Conservation (phyloP, 1,140 invertebrate genomes). For the Drosophila saltans region DNA sequence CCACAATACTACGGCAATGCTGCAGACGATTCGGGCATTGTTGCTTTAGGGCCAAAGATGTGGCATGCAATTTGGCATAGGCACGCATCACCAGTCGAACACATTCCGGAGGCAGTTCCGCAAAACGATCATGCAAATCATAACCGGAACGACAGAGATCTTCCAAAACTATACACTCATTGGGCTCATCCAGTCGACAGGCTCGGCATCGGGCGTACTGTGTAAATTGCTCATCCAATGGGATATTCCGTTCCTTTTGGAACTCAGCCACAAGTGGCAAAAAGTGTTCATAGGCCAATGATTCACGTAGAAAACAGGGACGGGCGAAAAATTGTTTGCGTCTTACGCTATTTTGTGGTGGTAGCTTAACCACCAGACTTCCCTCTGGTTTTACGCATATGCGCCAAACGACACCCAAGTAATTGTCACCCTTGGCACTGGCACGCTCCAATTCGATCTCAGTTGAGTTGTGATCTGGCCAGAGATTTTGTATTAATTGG, state of each 20-base stretch:
- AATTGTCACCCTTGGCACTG: constrained; percentile 81
- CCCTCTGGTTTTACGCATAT: constrained; percentile 30
- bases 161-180: constrained; percentile 85
- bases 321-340: constrained; percentile 73
- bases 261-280: constrained; percentile 77
- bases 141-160: constrained; percentile 84
- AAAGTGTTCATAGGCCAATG: constrained; percentile 73
- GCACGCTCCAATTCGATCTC: constrained; percentile 50
- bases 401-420: constrained; percentile 77
- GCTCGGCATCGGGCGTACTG: constrained; percentile 82
- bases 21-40: constrained; percentile 55
- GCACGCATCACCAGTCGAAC: constrained; percentile 83
- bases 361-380: constrained; percentile 69
- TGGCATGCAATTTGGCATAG: constrained; percentile 85
- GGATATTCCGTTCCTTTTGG: constrained; percentile 64
- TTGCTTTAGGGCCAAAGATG: constrained; percentile 84
- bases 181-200: constrained; percentile 63
- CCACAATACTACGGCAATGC: constrained; percentile 64
- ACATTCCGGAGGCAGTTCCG: constrained; percentile 83
- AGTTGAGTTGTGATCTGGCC: constrained; percentile 28
- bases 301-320: constrained; percentile 75
- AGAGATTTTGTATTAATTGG: constrained; percentile 5
- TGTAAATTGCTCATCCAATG: constrained; percentile 60
- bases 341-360: constrained; percentile 61
- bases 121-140: constrained; percentile 83